phyloP scores from a whole-genome alignment of 1,140 invertebrate species.

The Heterodera carotae region DNA sequence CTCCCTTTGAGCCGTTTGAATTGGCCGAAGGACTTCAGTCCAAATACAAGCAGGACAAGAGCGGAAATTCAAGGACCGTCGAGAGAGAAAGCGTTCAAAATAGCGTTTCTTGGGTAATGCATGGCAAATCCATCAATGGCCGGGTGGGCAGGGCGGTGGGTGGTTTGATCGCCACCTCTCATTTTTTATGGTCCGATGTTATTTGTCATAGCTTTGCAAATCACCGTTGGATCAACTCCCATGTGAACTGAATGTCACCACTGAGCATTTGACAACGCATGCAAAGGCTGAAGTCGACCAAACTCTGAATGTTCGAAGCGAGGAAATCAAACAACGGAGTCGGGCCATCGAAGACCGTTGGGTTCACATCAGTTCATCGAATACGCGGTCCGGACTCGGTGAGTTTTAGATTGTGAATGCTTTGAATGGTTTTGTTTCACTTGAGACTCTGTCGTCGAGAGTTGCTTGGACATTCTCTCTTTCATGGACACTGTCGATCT shows the following conservation, averaged over 20 bases:
- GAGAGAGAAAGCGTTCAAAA: conserved; percentile 22
- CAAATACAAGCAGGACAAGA: conserved; percentile 3
- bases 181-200: no score
- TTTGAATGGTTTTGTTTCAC: background rate
- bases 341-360: conserved; percentile 48
- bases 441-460: conserved; percentile 49
- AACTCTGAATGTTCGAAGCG: conserved; percentile 38
- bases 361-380: conserved; percentile 45
- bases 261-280: conserved; percentile 40
- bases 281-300: conserved; percentile 30
- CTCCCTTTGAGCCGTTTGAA: conserved; percentile 37
- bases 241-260: conserved; percentile 32
- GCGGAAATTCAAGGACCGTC: background rate
- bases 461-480: conserved; percentile 43
- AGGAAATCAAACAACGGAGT: conserved; percentile 50
- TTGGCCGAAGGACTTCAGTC: conserved; percentile 30
- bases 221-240: conserved; percentile 51
- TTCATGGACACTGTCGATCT: conserved; percentile 40
- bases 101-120: conserved; percentile 18
- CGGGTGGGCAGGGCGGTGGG: no score
- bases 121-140: no score
- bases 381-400: conserved; percentile 47
- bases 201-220: conserved; percentile 45
- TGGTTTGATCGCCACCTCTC: no score
- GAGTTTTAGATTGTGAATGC: conserved; percentile 14